These are phyloP conservation scores for Stenolophus ochropezus DNA, from an alignment of 2,888 invertebrate species.

Conservation along the genomic window DNA sequence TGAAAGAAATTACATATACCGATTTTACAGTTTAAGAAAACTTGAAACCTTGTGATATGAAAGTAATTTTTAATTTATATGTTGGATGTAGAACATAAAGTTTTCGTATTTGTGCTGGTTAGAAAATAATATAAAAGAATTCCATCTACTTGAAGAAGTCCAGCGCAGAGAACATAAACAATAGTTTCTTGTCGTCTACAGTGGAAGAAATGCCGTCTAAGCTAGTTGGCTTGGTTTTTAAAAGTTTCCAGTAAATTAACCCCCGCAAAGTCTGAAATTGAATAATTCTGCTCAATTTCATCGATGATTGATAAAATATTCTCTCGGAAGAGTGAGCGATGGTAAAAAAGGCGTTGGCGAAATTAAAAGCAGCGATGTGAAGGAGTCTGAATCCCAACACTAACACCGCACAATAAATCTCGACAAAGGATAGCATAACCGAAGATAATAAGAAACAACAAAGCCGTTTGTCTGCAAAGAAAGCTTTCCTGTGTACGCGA, in stretches of 20 bases:
- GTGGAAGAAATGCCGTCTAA: background rate
- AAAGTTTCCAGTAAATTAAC: constrained; percentile 10
- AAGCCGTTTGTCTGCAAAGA: constrained; percentile 68
- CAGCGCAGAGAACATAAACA: background rate
- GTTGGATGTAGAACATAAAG: too few relatives aligned
- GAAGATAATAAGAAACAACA: constrained; percentile 68
- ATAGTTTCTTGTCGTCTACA: background rate
- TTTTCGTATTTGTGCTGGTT: too few relatives aligned
- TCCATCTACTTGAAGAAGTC: background rate
- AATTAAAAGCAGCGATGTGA: constrained; percentile 49
- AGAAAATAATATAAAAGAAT: background rate
- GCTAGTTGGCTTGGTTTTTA: background rate
- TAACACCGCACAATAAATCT: constrained; percentile 62
- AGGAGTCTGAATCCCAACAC: background rate
- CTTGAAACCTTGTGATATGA: too few relatives aligned
- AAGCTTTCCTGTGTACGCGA: constrained; percentile 67
- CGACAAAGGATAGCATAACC: constrained; percentile 64
- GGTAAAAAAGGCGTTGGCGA: constrained; percentile 36
- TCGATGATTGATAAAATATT: constrained; percentile 49
- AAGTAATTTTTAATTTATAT: too few relatives aligned
- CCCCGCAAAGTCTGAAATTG: constrained; percentile 1
- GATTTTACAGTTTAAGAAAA: too few relatives aligned
- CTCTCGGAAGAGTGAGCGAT: constrained; percentile 2
- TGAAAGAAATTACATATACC: too few relatives aligned
- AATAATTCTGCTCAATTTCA: constrained; percentile 46